Evolutionary conservation across 2,797 vertebrate genomes (phyloP), one percentile per base, ranked within the genome.

Genomic region (Podarcis lilfordi): DNA sequence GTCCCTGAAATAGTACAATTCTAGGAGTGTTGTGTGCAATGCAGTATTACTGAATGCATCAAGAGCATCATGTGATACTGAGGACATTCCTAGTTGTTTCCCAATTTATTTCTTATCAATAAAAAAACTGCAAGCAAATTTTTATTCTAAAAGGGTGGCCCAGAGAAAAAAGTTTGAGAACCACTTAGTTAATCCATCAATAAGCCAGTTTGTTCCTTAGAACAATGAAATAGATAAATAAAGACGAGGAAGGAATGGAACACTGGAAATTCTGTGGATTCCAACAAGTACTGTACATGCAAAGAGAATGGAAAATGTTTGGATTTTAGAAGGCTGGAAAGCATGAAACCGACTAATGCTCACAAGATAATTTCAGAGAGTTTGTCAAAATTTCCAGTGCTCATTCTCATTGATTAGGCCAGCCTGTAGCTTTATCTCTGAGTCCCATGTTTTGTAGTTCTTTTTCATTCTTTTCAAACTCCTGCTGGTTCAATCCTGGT

Each of bases 401-500:
- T 80, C 10, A 80, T 72, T 86, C 91, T 88, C 89, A 80, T 68
- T 80, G 93, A 94, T 95, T 92, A 95, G 91, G 84, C 64, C 25
- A 84, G 66, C 4, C 76, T 81, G 50, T 75, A 5, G 0, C 64
- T 84, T 95, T 94, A 96, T 96, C 95, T 93, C 66, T 68, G 59
- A 90, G 88, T 75, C 85, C 80, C 93, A 92, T 78, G 79, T 90
- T 92, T 83, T 9, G 29, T 32, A 17, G 80, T 88, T 79, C 89
- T 76, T 87, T 89, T 84, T 80, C 74, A 35, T 79, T 85, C 37
- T 75, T 92, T 92, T 85, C 85, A 69, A 87, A 88, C 86, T 77
- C 25, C 89, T 91, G 9, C 80, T 89, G 43, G 79, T 89, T 94
- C 64, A 61, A n/a, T 90, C 88, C 91, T 95, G 94, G 87, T 80